Evolutionary conservation across 2,797 vertebrate genomes (phyloP).

Genomic region (Saguinus oedipus): DNA sequence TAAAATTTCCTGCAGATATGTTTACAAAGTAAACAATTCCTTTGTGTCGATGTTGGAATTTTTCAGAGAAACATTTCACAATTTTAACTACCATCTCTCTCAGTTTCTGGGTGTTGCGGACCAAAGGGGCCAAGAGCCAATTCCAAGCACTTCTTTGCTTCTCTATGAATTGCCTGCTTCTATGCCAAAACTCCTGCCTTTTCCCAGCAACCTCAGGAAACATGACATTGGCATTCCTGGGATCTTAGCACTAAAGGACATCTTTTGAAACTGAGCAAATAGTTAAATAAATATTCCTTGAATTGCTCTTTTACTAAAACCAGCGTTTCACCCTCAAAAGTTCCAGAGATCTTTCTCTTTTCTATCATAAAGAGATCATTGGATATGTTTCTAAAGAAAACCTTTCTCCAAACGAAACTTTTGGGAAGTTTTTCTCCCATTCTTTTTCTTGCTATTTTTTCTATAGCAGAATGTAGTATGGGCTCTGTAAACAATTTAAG

Average conservation of each 20-base stretch:
- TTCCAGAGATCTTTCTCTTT: neutral
- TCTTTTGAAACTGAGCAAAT: neutral
- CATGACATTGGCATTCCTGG: rapidly evolving
- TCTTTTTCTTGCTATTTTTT: neutral
- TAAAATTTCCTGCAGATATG: neutral
- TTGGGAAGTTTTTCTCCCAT: neutral
- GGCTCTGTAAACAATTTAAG: neutral
- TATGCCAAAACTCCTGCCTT: neutral
- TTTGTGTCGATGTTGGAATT: neutral
- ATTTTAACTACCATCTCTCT: neutral
- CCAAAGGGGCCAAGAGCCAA: neutral
- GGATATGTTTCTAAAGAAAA: neutral
- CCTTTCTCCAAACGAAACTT: neutral
- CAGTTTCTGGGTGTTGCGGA: neutral
- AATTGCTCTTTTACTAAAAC: neutral
- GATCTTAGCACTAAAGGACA: neutral
- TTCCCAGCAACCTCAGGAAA: neutral
- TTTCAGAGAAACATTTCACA: neutral
- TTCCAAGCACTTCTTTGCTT: neutral
- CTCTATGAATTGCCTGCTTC: neutral
- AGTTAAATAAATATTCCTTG: neutral
- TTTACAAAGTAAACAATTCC: neutral
- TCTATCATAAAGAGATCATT: neutral
- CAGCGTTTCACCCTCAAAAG: neutral
- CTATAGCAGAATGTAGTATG: neutral